Conservation (phyloP, 2,113 vertebrate genomes). For the Sterrhoptilus dennistouni region DNA sequence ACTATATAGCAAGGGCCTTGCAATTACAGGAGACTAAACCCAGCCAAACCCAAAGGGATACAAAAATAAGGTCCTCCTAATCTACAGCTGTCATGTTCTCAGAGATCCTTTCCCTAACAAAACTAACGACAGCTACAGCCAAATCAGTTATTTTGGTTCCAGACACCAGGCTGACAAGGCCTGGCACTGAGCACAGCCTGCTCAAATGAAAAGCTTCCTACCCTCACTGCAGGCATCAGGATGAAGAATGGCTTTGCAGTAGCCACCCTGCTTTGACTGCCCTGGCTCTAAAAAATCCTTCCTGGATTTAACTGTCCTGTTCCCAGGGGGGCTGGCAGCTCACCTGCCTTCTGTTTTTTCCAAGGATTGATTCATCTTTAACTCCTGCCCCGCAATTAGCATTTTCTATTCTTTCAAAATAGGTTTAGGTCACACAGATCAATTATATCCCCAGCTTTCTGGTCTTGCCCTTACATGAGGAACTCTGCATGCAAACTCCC, state of each 20-base stretch:
- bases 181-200: constrained; percentile 4
- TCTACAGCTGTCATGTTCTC: not conserved
- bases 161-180: not conserved
- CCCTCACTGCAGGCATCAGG: not conserved
- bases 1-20: not conserved
- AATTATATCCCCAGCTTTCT: not conserved
- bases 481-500: not conserved
- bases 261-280: not conserved
- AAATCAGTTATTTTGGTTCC: not conserved
- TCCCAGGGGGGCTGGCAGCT: constrained; percentile 26
- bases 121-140: not conserved
- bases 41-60: not conserved
- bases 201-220: constrained; percentile 26
- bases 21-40: not conserved
- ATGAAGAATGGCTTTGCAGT: not conserved
- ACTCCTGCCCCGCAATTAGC: not conserved
- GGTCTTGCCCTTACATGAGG: constrained; percentile 14
- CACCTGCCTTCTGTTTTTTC: not conserved
- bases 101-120: not conserved
- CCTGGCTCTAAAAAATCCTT: not conserved
- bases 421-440: not conserved
- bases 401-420: not conserved
- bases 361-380: not conserved
- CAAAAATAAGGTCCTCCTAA: constrained; percentile 15
- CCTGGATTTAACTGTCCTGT: not conserved